Conservation (phyloP, 2,888 invertebrate species). For the Xanthia togata region DNA sequence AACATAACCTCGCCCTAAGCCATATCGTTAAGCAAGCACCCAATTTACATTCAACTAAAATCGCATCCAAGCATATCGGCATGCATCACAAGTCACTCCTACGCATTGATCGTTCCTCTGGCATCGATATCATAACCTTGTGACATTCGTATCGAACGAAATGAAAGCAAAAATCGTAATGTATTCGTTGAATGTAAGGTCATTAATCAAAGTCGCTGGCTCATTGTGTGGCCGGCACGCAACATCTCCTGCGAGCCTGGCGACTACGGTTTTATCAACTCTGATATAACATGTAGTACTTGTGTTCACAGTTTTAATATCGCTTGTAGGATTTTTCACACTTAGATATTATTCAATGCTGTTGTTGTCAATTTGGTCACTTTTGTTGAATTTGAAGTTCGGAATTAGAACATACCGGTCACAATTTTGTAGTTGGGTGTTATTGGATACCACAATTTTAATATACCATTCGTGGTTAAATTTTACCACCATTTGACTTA, state of each 20-base stretch:
- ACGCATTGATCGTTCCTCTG: conserved; percentile 73
- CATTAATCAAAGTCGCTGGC: conserved; percentile 89
- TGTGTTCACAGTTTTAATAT: conserved; percentile 68
- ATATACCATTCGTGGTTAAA: neutral
- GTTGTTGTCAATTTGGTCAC: neutral
- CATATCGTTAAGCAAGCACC: conserved; percentile 39
- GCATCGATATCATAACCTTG: conserved; percentile 89
- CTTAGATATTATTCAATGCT: conserved; percentile 37
- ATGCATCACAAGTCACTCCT: conserved; percentile 64
- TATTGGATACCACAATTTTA: neutral
- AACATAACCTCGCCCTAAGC: conserved; percentile 15
- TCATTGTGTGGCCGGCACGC: conserved; percentile 90
- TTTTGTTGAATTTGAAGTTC: neutral
- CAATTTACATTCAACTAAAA: conserved; percentile 58
- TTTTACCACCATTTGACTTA: neutral
- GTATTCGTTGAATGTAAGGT: conserved; percentile 89
- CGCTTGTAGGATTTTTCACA: conserved; percentile 46
- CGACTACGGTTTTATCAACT: conserved; percentile 82
- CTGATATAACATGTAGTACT: conserved; percentile 76
- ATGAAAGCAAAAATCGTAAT: conserved; percentile 90
- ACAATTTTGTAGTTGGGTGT: neutral
- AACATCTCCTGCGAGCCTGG: conserved; percentile 79
- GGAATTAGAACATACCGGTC: too few relatives aligned
- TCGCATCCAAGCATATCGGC: conserved; percentile 58
- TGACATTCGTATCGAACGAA: conserved; percentile 89